Conservation (phyloP, 1,140 invertebrate genomes). For the Carposina sasakii region DNA sequence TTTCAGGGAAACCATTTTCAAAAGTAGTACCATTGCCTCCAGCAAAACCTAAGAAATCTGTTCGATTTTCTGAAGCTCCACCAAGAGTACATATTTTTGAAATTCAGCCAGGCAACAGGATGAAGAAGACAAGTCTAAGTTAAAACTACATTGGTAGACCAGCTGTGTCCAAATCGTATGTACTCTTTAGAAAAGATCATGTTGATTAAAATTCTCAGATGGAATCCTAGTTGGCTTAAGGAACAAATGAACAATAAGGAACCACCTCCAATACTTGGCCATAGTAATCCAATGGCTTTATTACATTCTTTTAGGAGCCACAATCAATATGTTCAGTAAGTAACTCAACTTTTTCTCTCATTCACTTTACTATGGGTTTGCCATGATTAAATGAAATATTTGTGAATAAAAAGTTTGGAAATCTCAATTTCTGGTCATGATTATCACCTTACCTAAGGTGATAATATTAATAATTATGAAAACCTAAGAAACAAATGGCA, state of each 20-base stretch:
- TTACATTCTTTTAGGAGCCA: conserved; percentile 48
- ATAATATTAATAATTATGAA: too few species aligned
- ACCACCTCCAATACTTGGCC: conserved; percentile 53
- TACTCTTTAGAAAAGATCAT: conserved; percentile 52
- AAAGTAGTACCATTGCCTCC: conserved; percentile 37
- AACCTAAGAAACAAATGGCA: too few species aligned
- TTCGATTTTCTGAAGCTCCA: conserved; percentile 38
- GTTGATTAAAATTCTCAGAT: conserved; percentile 52
- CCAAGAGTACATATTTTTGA: conserved; percentile 39
- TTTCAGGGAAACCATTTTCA: conserved; percentile 30
- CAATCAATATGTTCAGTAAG: conserved; percentile 57
- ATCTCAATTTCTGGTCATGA: too few species aligned
- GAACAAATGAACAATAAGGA: conserved; percentile 45
- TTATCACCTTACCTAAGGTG: too few species aligned
- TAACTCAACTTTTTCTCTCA: conserved; percentile 8
- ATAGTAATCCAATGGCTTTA: conserved; percentile 39
- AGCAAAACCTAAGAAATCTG: conserved; percentile 37
- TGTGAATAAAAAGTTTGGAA: too few species aligned
- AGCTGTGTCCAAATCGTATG: conserved; percentile 31
- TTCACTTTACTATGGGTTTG: too few species aligned
- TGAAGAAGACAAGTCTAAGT: conserved; percentile 48
- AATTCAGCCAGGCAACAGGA: conserved; percentile 56
- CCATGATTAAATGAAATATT: too few species aligned
- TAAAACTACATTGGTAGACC: conserved; percentile 40
- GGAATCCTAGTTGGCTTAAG: conserved; percentile 58